Evolutionary conservation across 2,113 vertebrate genomes (phyloP), one percentile per base, ranked within the genome.

Genomic region (Hippocampus zosterae): DNA sequence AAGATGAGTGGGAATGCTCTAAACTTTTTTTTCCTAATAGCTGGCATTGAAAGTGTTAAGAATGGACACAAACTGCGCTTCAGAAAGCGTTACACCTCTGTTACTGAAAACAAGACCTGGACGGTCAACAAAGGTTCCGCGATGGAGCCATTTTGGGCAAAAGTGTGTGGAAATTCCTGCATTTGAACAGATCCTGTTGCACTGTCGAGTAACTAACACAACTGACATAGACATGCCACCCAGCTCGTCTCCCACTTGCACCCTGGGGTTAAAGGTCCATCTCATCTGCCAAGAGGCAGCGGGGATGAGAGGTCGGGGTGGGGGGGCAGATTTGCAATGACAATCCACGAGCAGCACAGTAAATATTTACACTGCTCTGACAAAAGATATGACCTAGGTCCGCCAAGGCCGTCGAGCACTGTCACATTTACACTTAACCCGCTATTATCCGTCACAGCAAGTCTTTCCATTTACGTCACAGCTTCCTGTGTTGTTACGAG

Each of bases 351-450:
- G 79, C 71, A 87, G 81, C 63, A 72, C 85, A 82, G 85, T 87
- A 88, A 91, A 91, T 89, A 90, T 90, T 89, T 85, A 88, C 87
- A 85, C 81, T 80, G 77, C 74, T 85, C 81, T 81, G 78, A 88
- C 87, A 85, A 86, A 88, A 85, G 85, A 85, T 81, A 81, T 82
- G 86, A 75, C 77, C 37, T 3, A 69, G 78, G 82, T 87, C 82
- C 78, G 67, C 29, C 27, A 79, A 74, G 81, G 77, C 66, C 85
- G 21, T 69, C 64, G 59, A 76, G 76, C 72, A 53, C 70, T 72
- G 80, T 62, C 67, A 69, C 75, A 88, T 65, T 65, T 65, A 65
- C 63, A 46, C 63, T 65, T 65, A 65, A 65, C 63, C 42, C 63
- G 42, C 63, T 23, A 46, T 65, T 65, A 65, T 65, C 63, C 63